phyloP scores from a whole-genome alignment of 2,797 vertebrate species.

The Australoheros facetus region DNA sequence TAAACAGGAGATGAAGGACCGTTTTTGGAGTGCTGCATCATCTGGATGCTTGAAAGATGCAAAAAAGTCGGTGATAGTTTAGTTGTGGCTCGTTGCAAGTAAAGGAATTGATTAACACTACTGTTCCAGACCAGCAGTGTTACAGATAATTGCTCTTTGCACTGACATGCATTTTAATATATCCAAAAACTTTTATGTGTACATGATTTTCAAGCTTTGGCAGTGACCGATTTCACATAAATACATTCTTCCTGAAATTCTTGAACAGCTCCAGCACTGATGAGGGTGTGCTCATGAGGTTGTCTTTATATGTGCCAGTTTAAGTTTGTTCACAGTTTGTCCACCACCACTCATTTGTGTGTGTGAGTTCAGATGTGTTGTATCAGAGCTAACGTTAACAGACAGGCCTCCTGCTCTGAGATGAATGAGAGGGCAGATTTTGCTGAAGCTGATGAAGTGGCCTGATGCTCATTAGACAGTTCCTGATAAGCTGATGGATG shows the following conservation, averaged over 20 bases:
- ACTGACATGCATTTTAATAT: no score
- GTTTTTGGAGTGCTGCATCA: not conserved
- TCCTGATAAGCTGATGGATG: constrained; percentile 67
- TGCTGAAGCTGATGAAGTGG: constrained; percentile 68
- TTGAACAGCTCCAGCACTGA: not conserved
- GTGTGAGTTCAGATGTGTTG: not conserved
- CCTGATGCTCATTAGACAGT: constrained; percentile 59
- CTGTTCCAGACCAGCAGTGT: no score
- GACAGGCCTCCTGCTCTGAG: constrained; percentile 58
- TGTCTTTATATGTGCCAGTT: not conserved
- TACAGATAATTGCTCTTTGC: no score
- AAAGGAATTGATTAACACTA: no score
- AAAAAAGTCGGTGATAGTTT: no score
- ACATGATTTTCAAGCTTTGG: not conserved
- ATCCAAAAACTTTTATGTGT: not conserved
- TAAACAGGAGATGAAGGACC: not conserved
- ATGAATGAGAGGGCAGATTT: constrained; percentile 67
- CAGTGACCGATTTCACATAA: not conserved
- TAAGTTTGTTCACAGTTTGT: not conserved
- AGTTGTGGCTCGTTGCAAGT: no score
- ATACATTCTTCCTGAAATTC: not conserved
- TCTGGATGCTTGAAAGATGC: no score
- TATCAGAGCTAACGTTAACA: constrained; percentile 42
- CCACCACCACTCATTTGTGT: no score
- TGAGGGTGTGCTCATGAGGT: not conserved